phyloP scores from a whole-genome alignment of 2,797 vertebrate species.

The Coccyzus lansbergi region DNA sequence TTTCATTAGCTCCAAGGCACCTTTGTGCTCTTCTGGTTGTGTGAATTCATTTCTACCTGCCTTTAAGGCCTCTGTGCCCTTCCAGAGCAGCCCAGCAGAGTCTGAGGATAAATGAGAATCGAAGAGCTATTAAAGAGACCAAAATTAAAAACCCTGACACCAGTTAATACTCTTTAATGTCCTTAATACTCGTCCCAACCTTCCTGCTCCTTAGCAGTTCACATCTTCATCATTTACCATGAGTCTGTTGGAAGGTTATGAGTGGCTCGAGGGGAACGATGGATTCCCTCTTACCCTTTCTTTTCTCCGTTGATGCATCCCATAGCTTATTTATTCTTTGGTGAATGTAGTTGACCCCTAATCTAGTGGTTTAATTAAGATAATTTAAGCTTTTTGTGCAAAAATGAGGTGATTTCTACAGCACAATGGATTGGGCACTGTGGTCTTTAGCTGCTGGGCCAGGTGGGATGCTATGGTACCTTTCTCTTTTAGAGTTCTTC shows the following conservation, averaged over 20 bases:
- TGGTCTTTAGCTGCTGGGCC: not conserved
- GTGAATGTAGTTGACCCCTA: not conserved
- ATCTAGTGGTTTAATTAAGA: not conserved
- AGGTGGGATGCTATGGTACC: not conserved
- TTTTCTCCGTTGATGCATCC: not conserved
- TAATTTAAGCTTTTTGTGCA: not conserved
- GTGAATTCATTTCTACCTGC: not conserved
- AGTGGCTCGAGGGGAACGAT: not conserved
- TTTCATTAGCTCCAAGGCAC: not conserved
- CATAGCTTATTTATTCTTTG: not conserved
- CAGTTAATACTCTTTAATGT: not conserved
- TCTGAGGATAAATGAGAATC: not conserved
- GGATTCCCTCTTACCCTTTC: not conserved
- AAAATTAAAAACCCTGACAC: not conserved
- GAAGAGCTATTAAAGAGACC: not conserved
- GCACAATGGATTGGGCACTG: not conserved
- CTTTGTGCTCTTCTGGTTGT: not conserved
- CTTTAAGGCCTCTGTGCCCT: slow-evolving; percentile 6
- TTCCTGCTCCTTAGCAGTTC: not conserved
- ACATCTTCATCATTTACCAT: too few relatives aligned
- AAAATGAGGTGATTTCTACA: not conserved
- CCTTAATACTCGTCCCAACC: not conserved
- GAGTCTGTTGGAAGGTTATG: not conserved
- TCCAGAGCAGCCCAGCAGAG: not conserved
- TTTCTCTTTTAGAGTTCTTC: not conserved